phyloP scores from a whole-genome alignment of 2,113 vertebrate species.

The Ploceus nigricollis region DNA sequence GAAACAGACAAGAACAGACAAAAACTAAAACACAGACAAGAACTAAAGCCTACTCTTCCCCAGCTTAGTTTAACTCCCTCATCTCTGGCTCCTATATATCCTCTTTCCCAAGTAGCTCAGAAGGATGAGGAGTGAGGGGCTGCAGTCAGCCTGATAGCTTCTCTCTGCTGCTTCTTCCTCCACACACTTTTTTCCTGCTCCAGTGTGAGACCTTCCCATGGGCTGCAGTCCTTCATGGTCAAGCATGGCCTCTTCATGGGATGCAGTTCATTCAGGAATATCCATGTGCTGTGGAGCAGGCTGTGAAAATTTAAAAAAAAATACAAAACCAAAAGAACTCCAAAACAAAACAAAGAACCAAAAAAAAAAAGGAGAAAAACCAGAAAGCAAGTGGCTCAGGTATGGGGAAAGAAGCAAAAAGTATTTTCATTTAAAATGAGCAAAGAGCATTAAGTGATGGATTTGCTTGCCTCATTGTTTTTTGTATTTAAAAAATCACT shows the following conservation, averaged over 20 bases:
- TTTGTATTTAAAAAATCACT: not conserved
- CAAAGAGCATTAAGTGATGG: not conserved
- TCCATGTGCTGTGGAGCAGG: not conserved
- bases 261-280: not conserved
- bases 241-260: not conserved
- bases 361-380: not conserved
- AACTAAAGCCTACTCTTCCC: not conserved
- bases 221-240: not conserved
- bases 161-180: not conserved
- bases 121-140: not conserved
- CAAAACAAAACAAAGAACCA: not conserved
- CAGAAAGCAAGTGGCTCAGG: not conserved
- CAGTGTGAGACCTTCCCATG: not conserved
- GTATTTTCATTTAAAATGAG: not conserved
- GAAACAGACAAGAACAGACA: not conserved
- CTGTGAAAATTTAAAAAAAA: not conserved
- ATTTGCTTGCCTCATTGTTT: not conserved
- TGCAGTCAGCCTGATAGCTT: not conserved
- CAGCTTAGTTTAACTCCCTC: not conserved
- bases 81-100: accelerated
- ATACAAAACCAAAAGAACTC: not conserved
- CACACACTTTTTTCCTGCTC: accelerated
- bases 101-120: accelerated
- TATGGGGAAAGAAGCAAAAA: not conserved
- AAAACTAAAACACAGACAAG: not conserved